phyloP scores from a whole-genome alignment of 2,797 vertebrate species.

The Anniella stebbinsi region DNA sequence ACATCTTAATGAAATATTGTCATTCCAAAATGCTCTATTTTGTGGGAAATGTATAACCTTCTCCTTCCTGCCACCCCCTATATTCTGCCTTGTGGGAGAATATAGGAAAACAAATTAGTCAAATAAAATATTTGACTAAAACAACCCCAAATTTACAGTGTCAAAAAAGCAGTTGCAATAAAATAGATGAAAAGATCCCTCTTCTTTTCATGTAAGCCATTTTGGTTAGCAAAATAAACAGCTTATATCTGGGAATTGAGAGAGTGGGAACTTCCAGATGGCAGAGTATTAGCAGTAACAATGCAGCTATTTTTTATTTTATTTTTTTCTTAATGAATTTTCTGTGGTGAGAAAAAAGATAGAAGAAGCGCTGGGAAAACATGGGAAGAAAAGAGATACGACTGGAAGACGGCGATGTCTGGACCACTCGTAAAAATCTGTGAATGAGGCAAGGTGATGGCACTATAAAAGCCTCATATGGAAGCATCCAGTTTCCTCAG shows the following conservation, averaged over 20 bases:
- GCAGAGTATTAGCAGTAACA: no score
- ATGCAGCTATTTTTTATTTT: no score
- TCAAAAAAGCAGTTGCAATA: slow-evolving; percentile 10
- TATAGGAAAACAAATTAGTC: slow-evolving; percentile 28
- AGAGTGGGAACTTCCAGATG: slow-evolving; percentile 18
- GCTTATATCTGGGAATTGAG: rapidly evolving
- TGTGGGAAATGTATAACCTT: not conserved
- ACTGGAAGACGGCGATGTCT: no score
- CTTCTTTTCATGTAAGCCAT: slow-evolving; percentile 44
- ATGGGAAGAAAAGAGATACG: no score
- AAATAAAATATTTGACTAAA: slow-evolving; percentile 51
- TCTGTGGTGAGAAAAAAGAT: no score
- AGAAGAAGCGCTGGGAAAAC: no score
- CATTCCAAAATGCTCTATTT: slow-evolving; percentile 58
- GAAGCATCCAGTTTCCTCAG: no score
- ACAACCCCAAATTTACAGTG: not conserved
- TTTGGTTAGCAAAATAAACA: not conserved
- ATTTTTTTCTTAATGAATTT: no score
- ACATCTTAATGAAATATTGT: slow-evolving; percentile 65
- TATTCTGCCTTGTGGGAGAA: slow-evolving; percentile 37
- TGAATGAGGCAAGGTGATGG: no score
- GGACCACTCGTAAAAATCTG: no score
- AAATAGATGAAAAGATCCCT: not conserved
- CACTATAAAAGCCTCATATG: no score
- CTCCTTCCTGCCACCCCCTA: not conserved